Evolutionary conservation across 1,140 invertebrate species (phyloP), one percentile per base, ranked within the genome.

Genomic region (Nixonia krombeini): DNA sequence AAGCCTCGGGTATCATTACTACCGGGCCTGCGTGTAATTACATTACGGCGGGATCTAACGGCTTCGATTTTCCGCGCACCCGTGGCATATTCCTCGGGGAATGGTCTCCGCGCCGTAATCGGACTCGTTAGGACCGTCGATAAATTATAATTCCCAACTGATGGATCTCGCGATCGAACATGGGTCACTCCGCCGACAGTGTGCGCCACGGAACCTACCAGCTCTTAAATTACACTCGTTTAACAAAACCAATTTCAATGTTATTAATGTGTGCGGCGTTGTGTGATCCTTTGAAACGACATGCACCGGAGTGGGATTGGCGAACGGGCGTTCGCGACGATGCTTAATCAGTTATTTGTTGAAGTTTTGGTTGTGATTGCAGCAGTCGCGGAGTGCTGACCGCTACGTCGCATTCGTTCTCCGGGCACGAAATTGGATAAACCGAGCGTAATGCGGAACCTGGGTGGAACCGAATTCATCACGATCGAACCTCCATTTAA

Each of bases 131-230:
- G 55, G 62, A 52, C 59, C 45, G 61, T 29, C 59, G 59, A 59
- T 70, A 70, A 70, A 64, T 70, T 64, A 51, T 37, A 53, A 47
- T 18, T 46, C 56, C 56, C 65, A 70, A 70, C 65, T 62, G 67
- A 62, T 53, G 61, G 61, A 70, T 70, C 51, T 59, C 57, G 41
- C 9, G n/a, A 47, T 21, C 18, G 15, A 52, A 62, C 57, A 53
- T 62, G 65, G 51, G 51, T 57, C 53, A 46, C 57, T 70, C 46
- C 56, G 51, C 56, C 51, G 59, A 59, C 56, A 64, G 65, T 64
- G 66, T 45, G 49, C 50, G 63, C 50, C 63, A 49, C 40, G 44
- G 53, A 63, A 63, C 55, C 29, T 37, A 5, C 12, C 33, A 35
- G 12, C 8, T 8, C 8, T 21, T 21, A 21, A 21, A 21, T 21